Evolutionary conservation across 64 coral and sea anemone genomes (phyloP), one percentile per base, ranked within the genome.

Genomic region (Cladopsammia gracilis): DNA sequence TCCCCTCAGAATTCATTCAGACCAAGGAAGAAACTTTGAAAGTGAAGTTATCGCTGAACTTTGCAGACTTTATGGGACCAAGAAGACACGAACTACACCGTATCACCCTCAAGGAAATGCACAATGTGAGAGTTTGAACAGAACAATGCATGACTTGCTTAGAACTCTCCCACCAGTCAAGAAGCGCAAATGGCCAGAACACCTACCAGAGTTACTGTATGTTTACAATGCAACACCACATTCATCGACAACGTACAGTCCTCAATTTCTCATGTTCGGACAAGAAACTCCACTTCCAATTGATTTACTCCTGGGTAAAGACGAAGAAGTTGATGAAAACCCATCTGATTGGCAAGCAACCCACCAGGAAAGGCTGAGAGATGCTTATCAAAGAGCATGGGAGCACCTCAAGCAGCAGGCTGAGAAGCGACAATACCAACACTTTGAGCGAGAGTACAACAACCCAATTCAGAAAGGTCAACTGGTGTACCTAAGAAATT

Each of bases 71-170:
- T 79, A 93, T 26, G 62, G 19, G 15, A 78, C 87, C 60, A 93
- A 87, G 71, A 87, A 79, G 45, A 75, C 79, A 53, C 61, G 73
- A 20, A 86, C 90, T 12, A 93, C 81, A 77, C 89, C 89, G 0
- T 91, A 91, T 72, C 89, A 91, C 24, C 77, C 89, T 0, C 45
- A 91, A 81, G 89, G 81, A 18, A 93, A 93, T 67, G 90, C 77
- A 16, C 81, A 93, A 61, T 93, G 90, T 43, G 71, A 93, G n/a
- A 73, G 90, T 24, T 93, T 93, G 43, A 87, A 83, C 91, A 48
- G 91, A 25, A 77, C 72, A 10, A 70, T 93, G 82, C 82, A 93
- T 58, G 82, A 68, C 11, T 52, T 94, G 51, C 76, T 94, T 1
- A 67, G 66, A 60, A 82, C 74, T 25, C 67, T 70, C 5, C 49